A percentile compares a stretch with the other conserved stretches of the same genome.
Conservation (phyloP, 2,113 vertebrate genomes). For the Barbus barbus region DNA sequence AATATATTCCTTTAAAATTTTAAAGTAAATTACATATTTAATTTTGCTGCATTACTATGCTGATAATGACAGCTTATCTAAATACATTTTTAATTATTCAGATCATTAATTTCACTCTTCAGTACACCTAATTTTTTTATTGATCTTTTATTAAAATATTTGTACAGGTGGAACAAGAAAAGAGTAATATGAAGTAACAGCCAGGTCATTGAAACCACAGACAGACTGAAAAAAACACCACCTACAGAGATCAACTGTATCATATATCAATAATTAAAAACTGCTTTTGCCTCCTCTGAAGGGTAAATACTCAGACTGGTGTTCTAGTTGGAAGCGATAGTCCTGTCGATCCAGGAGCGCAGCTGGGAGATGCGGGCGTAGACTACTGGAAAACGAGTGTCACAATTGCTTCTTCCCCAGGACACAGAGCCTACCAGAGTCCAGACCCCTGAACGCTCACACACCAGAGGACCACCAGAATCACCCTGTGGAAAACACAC, state of each 20-base stretch:
- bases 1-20: not conserved
- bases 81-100: too few species aligned
- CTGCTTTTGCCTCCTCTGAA: not conserved
- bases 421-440: conserved; percentile 48
- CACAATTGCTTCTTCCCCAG: conserved; percentile 69
- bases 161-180: too few species aligned
- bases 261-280: too few species aligned
- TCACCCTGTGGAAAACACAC: conserved; percentile 63
- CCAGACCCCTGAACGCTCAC: conserved; percentile 56
- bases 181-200: not conserved
- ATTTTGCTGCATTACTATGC: too few species aligned
- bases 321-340: not conserved
- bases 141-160: too few species aligned
- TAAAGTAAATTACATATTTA: too few species aligned
- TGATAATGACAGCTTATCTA: too few species aligned
- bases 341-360: conserved; percentile 59
- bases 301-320: not conserved
- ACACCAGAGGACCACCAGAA: conserved; percentile 75
- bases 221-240: not conserved
- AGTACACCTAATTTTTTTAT: too few species aligned
- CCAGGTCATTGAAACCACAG: too few species aligned
- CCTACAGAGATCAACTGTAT: not conserved
- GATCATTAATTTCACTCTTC: too few species aligned
- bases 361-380: conserved; percentile 65
- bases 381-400: conserved; percentile 53